A percentile compares a stretch with the other conserved stretches of the same genome.
Evolutionary conservation across 2,113 vertebrate genomes (phyloP).

Genomic region (Acinonyx jubatus): DNA sequence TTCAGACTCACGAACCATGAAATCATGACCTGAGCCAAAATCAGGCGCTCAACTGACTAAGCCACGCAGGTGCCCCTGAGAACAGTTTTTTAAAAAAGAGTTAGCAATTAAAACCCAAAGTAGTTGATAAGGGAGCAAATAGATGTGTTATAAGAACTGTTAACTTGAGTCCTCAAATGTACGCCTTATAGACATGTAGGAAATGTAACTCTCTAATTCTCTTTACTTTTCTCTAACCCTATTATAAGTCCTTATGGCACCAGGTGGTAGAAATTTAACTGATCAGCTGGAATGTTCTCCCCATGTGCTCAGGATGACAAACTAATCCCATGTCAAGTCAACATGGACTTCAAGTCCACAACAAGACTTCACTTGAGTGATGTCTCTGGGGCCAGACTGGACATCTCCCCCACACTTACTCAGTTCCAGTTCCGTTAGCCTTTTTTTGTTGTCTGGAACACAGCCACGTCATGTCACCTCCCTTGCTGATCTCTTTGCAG

Average conservation of each 20-base stretch:
- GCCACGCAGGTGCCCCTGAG: too few relatives aligned
- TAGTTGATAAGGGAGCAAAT: background rate
- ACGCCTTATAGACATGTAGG: background rate
- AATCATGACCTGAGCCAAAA: too few relatives aligned
- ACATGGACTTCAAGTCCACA: too few relatives aligned
- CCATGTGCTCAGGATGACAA: background rate
- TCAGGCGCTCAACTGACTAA: too few relatives aligned
- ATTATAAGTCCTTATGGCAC: background rate
- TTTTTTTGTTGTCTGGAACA: background rate
- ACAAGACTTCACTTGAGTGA: background rate
- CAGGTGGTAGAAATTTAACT: background rate
- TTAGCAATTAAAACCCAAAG: background rate
- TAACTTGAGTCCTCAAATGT: background rate
- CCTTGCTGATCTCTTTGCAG: background rate
- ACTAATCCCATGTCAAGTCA: background rate
- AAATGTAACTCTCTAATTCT: background rate
- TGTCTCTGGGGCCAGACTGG: background rate
- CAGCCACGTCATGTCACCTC: background rate
- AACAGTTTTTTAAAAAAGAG: background rate
- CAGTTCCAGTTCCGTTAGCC: background rate
- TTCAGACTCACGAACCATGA: too few relatives aligned
- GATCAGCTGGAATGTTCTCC: background rate
- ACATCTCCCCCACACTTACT: background rate
- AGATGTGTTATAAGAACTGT: background rate
- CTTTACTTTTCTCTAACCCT: background rate